A percentile compares a stretch with the other conserved stretches of the same genome.
phyloP scores from a whole-genome alignment of 2,113 vertebrate species.

The Gnathonemus echidnorhynchus region DNA sequence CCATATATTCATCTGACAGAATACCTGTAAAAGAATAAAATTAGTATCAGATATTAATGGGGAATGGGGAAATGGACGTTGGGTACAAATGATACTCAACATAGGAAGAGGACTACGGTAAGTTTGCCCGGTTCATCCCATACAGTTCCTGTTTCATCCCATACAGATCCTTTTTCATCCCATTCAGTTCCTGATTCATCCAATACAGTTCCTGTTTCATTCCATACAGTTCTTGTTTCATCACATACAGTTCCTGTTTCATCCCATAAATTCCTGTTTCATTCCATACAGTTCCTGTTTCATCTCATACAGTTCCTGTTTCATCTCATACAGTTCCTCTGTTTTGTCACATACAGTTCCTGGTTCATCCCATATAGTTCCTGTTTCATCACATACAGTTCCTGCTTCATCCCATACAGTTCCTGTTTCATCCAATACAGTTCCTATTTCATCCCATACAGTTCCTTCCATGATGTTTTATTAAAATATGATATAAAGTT shows the following conservation, averaged over 20 bases:
- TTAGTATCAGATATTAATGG: not conserved
- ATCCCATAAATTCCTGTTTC: not conserved
- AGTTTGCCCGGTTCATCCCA: not conserved
- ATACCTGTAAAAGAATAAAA: not conserved
- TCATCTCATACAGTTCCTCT: not conserved
- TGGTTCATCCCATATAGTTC: not conserved
- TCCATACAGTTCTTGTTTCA: too few species aligned
- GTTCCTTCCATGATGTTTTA: not conserved
- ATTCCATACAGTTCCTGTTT: too few species aligned
- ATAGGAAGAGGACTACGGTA: not conserved
- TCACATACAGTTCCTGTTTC: too few species aligned
- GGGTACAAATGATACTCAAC: not conserved
- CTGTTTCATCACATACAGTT: too few species aligned
- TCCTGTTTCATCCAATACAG: too few species aligned
- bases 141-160: not conserved
- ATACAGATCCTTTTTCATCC: too few species aligned
- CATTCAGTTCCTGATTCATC: too few species aligned
- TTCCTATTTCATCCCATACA: not conserved
- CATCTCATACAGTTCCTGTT: not conserved
- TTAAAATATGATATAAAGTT: not conserved
- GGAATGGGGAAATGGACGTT: not conserved
- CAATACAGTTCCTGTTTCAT: too few species aligned
- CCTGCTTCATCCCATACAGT: not conserved
- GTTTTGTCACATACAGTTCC: too few species aligned
- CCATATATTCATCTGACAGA: not conserved